phyloP scores from a whole-genome alignment of 2,888 invertebrate species.

The Ornithoptera priamus region DNA sequence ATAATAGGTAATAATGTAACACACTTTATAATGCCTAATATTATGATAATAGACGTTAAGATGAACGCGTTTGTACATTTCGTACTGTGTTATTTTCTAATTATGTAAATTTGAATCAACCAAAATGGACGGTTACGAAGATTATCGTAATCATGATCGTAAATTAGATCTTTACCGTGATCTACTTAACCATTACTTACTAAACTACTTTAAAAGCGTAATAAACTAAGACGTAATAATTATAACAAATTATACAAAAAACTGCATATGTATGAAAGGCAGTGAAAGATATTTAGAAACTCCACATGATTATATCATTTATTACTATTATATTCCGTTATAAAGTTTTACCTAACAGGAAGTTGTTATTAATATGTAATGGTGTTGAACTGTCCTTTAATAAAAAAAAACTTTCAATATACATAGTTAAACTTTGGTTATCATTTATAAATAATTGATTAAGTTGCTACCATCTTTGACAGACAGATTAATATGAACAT shows the following conservation, averaged over 20 bases:
- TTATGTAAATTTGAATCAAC: slow-evolving; percentile 17
- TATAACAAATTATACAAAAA: not conserved
- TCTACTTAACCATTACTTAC: slow-evolving; percentile 8
- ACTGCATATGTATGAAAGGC: too few relatives aligned
- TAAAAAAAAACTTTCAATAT: not conserved
- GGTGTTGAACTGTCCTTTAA: not conserved
- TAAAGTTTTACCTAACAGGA: not conserved
- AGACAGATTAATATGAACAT: slow-evolving; percentile 14
- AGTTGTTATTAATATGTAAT: not conserved
- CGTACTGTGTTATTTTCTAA: slow-evolving; percentile 19
- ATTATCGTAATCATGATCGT: slow-evolving; percentile 11
- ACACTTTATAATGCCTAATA: slow-evolving; percentile 14
- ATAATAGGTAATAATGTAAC: not conserved
- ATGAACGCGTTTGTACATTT: slow-evolving; percentile 8
- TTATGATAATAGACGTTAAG: slow-evolving; percentile 13
- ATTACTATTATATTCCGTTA: slow-evolving; percentile 1
- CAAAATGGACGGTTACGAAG: slow-evolving; percentile 20
- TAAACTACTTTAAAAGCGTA: slow-evolving; percentile 1
- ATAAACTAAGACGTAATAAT: not conserved
- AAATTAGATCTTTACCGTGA: slow-evolving; percentile 18
- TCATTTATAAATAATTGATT: slow-evolving; percentile 23
- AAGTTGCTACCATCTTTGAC: slow-evolving; percentile 20
- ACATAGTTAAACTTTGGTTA: slow-evolving; percentile 4
- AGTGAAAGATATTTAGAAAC: too few relatives aligned
- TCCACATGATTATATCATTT: not conserved